Evolutionary conservation across 2,113 vertebrate genomes (phyloP).

Genomic region (Paedocypris sp.): DNA sequence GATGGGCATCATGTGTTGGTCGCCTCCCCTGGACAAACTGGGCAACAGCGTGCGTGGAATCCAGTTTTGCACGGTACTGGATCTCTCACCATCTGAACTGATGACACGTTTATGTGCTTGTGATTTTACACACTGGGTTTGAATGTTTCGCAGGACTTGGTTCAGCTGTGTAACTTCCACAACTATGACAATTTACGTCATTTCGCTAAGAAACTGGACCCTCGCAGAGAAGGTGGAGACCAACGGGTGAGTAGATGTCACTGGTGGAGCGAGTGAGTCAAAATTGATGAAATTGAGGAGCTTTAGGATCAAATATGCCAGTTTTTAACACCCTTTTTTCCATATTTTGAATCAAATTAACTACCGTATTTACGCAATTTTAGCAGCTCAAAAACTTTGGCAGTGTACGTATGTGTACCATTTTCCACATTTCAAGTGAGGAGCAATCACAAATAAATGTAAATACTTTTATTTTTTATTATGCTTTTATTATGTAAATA

Average conservation of each 20-base stretch:
- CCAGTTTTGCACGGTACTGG: conserved; percentile 91
- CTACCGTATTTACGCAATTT: no score
- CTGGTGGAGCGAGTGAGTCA: no score
- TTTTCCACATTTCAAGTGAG: no score
- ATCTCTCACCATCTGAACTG: background rate
- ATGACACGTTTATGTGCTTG: background rate
- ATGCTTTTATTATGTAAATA: no score
- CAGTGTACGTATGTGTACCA: no score
- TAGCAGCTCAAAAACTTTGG: no score
- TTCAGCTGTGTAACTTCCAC: conserved; percentile 93
- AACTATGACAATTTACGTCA: conserved; percentile 98
- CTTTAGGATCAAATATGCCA: no score
- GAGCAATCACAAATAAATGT: no score
- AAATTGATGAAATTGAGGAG: no score
- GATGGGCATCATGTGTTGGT: conserved; percentile 99
- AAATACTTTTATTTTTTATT: no score
- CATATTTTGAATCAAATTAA: no score
- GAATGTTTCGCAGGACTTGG: conserved; percentile 72
- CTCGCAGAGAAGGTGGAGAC: conserved; percentile 93
- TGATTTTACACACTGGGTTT: background rate
- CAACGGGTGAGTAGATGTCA: conserved; percentile 96
- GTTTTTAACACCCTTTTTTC: no score
- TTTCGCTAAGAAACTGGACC: conserved; percentile 97
- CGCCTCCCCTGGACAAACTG: conserved; percentile 92
- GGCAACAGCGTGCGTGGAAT: conserved; percentile 96